Conservation (phyloP, 2,888 invertebrate species). For the Dromius quadrimaculatus region DNA sequence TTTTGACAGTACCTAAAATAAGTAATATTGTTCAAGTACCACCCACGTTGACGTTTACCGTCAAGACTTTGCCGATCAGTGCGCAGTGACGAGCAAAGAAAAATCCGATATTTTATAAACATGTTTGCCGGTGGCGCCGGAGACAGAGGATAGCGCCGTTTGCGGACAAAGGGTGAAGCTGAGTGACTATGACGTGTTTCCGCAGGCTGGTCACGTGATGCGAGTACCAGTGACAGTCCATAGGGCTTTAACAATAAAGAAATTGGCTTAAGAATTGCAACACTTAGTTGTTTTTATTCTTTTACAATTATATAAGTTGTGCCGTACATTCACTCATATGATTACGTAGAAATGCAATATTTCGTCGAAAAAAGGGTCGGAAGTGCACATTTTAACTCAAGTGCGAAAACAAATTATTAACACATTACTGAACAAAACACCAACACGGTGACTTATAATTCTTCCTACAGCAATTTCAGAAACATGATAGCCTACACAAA, state of each 20-base stretch:
- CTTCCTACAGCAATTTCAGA: slow-evolving; percentile 32
- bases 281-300: too few relatives aligned
- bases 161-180: slow-evolving; percentile 46
- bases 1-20: not conserved
- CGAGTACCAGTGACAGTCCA: slow-evolving; percentile 41
- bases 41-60: not conserved
- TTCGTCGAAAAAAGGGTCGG: too few relatives aligned
- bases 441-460: slow-evolving; percentile 26
- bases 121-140: slow-evolving; percentile 25
- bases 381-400: slow-evolving; percentile 10
- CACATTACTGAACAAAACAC: slow-evolving; percentile 19
- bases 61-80: not conserved
- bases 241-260: slow-evolving; percentile 43
- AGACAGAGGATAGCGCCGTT: slow-evolving; percentile 21
- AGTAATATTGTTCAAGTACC: not conserved
- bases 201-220: slow-evolving; percentile 45
- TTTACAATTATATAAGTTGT: too few relatives aligned
- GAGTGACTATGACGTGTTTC: slow-evolving; percentile 48
- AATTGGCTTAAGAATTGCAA: too few relatives aligned
- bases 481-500: slow-evolving; percentile 10
- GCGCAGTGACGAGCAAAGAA: slow-evolving; percentile 11
- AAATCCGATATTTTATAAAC: slow-evolving; percentile 41
- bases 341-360: too few relatives aligned
- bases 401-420: slow-evolving; percentile 35
- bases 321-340: too few relatives aligned